A percentile compares a stretch with the other conserved stretches of the same genome.
Conservation (phyloP, 2,888 invertebrate species). For the Formica aserva region DNA sequence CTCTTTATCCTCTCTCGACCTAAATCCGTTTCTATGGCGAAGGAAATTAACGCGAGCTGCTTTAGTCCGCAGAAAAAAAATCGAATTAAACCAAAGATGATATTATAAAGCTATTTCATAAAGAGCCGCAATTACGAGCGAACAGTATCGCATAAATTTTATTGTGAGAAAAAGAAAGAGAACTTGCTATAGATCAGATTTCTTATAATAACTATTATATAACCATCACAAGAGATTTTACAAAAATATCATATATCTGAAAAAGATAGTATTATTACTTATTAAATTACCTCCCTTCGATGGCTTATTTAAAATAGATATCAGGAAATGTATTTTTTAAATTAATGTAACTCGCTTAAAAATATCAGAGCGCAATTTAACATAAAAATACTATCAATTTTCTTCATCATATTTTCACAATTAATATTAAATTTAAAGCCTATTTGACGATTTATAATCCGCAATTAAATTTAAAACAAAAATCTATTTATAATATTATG, state of each 20-base stretch:
- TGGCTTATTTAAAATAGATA: not conserved
- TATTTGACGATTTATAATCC: not conserved
- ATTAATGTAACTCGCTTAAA: not conserved
- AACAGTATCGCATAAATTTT: not conserved
- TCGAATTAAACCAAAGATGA: not conserved
- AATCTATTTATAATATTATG: not conserved
- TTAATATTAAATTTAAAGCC: not conserved
- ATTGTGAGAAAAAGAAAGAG: not conserved
- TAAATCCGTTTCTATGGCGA: slow-evolving; percentile 4
- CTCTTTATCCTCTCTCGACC: slow-evolving; percentile 8
- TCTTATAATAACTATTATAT: not conserved
- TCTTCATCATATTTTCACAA: not conserved
- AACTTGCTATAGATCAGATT: not conserved
- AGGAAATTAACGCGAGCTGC: slow-evolving; percentile 1
- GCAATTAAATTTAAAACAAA: not conserved
- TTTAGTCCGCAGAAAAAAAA: not conserved
- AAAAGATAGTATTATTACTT: not conserved
- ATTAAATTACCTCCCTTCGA: not conserved
- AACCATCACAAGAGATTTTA: not conserved
- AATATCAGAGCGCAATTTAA: not conserved
- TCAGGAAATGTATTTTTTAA: not conserved
- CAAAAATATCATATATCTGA: not conserved
- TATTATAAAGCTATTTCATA: not conserved
- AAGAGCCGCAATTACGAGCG: not conserved
- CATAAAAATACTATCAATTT: not conserved